Base-by-base conservation (phyloP, 2,888 invertebrate genomes). In the Archips xylosteana region DNA sequence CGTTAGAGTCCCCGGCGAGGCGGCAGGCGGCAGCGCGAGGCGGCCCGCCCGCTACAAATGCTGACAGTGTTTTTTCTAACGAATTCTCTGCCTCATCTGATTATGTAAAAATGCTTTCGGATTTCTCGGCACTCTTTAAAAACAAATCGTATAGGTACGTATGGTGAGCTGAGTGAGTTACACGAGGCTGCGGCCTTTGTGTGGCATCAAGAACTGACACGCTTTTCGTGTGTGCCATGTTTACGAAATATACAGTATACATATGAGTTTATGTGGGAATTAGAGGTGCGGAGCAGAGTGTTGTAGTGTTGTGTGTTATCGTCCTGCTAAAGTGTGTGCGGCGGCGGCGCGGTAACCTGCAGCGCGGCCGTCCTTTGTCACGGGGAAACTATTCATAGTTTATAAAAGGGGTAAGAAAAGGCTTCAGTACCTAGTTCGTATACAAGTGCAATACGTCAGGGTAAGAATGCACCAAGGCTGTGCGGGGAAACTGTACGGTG, bases 21-120 rank as follows among this genome's bases (percentile, higher is more conserved):
- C 49, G 49, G 13, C 13, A 2, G n/a, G 49, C n/a, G 49, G 49
- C n/a, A 4, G 49, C n/a, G 49, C 6, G n/a, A 5, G 13, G n/a
- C 49, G 13, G 5, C 49, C 49, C n/a, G 34, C 47, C 57, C 23
- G 65, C 39, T 61, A 61, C 51, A 71, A 71, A 66, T 51, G 49
- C 66, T 42, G 39, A n/a, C 66, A 60, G 65, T 66, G 61, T 61
- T 71, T 61, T 61, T 66, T 66, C 51, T 42, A 71, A 42, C 60
- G 32, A 65, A 71, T 66, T 66, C 64, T 47, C 15, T 42, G 66
- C 61, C 51, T 66, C 71, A 66, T 61, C 51, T 60, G 66, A 66
- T 71, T 66, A 71, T 61, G 71, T 66, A 66, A 71, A 60, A 66
- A 32, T 32, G 39, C 49, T 49, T n/a, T 49, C 10, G 63, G 15